Conservation (phyloP, 2,797 vertebrate genomes). For the Harpagifer antarcticus region DNA sequence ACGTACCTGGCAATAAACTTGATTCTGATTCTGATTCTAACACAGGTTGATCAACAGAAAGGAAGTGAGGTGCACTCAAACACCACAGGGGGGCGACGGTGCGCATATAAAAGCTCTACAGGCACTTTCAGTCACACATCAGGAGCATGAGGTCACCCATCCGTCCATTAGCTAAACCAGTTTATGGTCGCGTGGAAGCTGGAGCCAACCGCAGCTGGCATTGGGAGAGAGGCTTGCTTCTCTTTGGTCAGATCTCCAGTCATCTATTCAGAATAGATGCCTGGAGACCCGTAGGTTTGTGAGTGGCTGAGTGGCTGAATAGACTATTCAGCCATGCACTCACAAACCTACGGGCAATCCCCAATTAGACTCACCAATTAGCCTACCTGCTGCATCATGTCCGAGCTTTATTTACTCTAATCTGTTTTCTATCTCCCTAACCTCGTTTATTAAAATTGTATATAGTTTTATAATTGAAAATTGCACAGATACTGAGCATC, state of each 20-base stretch:
- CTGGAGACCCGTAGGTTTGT: too few species aligned
- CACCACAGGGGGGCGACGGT: conserved; percentile 57
- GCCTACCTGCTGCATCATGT: background rate
- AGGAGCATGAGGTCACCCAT: background rate
- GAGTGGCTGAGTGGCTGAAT: too few species aligned
- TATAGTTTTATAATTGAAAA: background rate
- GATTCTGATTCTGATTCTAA: too few species aligned
- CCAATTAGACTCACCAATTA: background rate
- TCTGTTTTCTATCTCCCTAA: background rate
- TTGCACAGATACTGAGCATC: background rate
- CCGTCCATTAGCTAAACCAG: background rate
- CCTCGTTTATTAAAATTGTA: background rate
- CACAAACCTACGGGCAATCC: background rate
- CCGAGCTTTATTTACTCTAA: background rate
- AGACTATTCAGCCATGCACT: too few species aligned
- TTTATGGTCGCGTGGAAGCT: background rate
- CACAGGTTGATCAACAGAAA: background rate
- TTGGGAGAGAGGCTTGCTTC: background rate
- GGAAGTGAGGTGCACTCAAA: background rate
- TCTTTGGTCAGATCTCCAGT: background rate
- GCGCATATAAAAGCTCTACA: conserved; percentile 17
- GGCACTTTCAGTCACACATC: background rate
- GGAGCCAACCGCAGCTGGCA: background rate
- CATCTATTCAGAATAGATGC: background rate
- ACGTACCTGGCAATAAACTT: too few species aligned